These are phyloP conservation scores for Oncorhynchus mykiss DNA, from an alignment of 2,113 vertebrate genomes.

Conservation along the genomic window DNA sequence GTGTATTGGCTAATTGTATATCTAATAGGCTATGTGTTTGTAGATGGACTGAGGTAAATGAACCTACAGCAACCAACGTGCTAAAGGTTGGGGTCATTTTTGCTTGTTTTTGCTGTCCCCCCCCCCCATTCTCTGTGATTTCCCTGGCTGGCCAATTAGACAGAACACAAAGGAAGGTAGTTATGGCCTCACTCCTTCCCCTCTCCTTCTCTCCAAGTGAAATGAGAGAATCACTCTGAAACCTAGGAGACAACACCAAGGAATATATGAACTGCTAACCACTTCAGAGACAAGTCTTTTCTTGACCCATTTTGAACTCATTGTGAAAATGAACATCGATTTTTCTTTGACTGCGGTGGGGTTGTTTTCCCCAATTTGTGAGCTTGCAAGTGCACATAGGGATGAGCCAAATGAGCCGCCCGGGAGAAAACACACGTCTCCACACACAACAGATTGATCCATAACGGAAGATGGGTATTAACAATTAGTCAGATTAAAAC, in stretches of 20 bases:
- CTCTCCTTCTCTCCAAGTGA: constrained; percentile 52
- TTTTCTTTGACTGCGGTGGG: too few species aligned
- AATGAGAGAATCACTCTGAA: constrained; percentile 52
- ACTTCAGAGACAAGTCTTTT: background rate
- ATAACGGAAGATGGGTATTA: constrained; percentile 23
- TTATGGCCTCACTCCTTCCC: constrained; percentile 55
- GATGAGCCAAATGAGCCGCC: background rate
- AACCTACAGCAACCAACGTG: background rate
- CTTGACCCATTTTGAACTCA: background rate
- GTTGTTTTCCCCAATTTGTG: too few species aligned
- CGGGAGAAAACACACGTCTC: constrained; percentile 5
- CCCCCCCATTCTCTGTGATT: constrained; percentile 75
- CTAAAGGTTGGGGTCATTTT: background rate
- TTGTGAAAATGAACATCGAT: background rate
- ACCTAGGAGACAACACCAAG: background rate
- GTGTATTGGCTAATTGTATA: too few species aligned
- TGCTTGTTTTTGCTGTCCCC: too few species aligned
- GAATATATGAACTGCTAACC: background rate
- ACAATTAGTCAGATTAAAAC: constrained; percentile 18
- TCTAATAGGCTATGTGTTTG: too few species aligned
- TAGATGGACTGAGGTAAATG: too few species aligned
- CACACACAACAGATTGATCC: constrained; percentile 31
- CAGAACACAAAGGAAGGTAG: constrained; percentile 62
- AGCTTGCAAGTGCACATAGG: background rate
- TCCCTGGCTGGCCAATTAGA: constrained; percentile 93